phyloP scores from a whole-genome alignment of 2,113 vertebrate species.

The Choloepus hoffmanni region DNA sequence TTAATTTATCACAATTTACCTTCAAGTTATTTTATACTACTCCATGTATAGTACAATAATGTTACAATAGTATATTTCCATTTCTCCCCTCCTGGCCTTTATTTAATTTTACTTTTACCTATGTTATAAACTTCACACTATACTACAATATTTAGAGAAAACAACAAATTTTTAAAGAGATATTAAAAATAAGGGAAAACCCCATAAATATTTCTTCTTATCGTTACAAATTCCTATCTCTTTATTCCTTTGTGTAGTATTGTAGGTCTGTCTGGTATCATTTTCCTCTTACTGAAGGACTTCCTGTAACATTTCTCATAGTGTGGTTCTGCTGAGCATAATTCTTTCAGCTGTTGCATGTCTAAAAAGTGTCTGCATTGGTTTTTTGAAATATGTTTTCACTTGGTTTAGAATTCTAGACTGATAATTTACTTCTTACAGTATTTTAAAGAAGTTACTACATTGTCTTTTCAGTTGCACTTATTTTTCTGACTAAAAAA shows the following conservation, averaged over 20 bases:
- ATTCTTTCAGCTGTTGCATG: not conserved
- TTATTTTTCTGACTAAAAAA: constrained; percentile 4
- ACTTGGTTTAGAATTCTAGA: not conserved
- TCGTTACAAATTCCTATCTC: not conserved
- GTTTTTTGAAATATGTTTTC: constrained; percentile 12
- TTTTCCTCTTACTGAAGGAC: not conserved
- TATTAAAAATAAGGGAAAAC: not conserved
- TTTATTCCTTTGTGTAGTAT: not conserved
- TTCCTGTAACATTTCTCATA: not conserved
- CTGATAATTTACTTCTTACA: not conserved
- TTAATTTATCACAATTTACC: not conserved
- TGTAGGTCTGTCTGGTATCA: not conserved
- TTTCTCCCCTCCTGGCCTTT: not conserved
- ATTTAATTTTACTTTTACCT: not conserved
- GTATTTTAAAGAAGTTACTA: not conserved
- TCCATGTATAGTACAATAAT: not conserved
- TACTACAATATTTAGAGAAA: too few relatives aligned
- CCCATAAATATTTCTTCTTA: not conserved
- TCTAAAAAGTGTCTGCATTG: not conserved
- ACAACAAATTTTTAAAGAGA: not conserved
- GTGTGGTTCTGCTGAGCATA: not conserved
- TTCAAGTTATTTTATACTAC: constrained; percentile 12
- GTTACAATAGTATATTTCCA: not conserved
- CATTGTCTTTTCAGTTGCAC: not conserved
- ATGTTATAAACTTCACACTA: not conserved